These are phyloP conservation scores for Melikaiella ostensackeni DNA, from an alignment of 2,888 invertebrate species.

Conservation along the genomic window DNA sequence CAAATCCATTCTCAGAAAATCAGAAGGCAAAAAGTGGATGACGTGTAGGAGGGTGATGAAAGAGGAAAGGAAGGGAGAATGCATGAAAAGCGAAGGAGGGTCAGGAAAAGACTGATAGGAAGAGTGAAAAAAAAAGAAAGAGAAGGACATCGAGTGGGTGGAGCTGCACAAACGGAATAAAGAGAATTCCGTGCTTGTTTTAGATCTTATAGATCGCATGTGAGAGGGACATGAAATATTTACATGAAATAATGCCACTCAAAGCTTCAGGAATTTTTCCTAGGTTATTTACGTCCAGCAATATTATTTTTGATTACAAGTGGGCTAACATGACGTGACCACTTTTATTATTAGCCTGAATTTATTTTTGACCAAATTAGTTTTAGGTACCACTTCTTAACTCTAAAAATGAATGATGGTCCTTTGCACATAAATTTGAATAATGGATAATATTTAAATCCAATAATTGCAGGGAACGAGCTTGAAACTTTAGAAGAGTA, in stretches of 20 bases:
- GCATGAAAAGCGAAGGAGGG: constrained; percentile 31
- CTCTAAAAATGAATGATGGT: neutral
- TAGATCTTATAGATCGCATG: constrained; percentile 35
- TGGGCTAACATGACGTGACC: neutral
- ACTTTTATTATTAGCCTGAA: neutral
- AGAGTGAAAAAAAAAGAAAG: constrained; percentile 43
- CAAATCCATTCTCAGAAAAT: constrained; percentile 23
- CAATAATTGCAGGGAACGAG: neutral
- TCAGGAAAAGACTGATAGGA: constrained; percentile 43
- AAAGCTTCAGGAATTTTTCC: constrained; percentile 11
- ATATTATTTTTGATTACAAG: constrained; percentile 17
- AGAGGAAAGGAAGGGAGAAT: constrained; percentile 34
- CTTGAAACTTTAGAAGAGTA: constrained; percentile 8
- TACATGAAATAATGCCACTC: constrained; percentile 39
- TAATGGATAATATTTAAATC: constrained; percentile 11
- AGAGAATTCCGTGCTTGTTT: constrained; percentile 35
- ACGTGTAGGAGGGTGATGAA: constrained; percentile 38
- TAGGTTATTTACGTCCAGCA: neutral
- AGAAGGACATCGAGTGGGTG: constrained; percentile 43
- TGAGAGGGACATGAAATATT: constrained; percentile 42
- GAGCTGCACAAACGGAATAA: constrained; percentile 28
- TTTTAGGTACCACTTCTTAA: no score
- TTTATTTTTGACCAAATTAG: neutral
- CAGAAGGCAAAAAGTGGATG: constrained; percentile 42
- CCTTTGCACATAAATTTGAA: neutral